A percentile compares a stretch with the other conserved stretches of the same genome.
Conservation (phyloP, 2,113 vertebrate genomes). For the Caracal caracal region DNA sequence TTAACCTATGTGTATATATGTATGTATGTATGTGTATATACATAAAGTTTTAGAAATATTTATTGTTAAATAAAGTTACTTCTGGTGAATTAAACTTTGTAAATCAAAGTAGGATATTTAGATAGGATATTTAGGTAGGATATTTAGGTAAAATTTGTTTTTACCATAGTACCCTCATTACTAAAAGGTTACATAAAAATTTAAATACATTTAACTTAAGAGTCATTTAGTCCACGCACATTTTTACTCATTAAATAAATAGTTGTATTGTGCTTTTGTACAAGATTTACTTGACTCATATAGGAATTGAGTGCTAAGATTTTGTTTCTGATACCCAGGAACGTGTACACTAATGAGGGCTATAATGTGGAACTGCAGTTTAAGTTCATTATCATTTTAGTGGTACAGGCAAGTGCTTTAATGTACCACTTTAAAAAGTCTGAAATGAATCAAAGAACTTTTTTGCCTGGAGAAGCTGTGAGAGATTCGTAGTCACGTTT, state of each 20-base stretch:
- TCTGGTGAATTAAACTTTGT: conserved; percentile 3
- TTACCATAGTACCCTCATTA: not conserved
- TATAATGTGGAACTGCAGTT: not conserved
- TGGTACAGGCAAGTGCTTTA: not conserved
- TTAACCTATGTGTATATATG: not conserved
- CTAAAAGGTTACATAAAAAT: not conserved
- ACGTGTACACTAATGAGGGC: not conserved
- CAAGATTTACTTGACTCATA: not conserved
- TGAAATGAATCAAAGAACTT: not conserved
- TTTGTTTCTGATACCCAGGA: conserved; percentile 3
- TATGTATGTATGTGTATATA: not conserved
- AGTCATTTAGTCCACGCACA: not conserved
- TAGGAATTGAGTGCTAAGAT: conserved; percentile 8
- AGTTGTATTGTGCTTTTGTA: not conserved
- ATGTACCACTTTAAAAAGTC: not conserved
- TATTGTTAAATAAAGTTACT: conserved; percentile 1
- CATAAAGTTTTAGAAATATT: not conserved
- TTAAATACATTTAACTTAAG: conserved; percentile 43
- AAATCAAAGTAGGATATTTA: conserved; percentile 33
- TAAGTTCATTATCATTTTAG: not conserved
- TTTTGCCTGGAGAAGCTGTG: not conserved
- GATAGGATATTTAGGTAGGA: not conserved
- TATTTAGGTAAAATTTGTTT: conserved; percentile 34
- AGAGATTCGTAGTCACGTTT: not conserved
- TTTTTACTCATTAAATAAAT: conserved; percentile 13